phyloP scores from a whole-genome alignment of 2,888 invertebrate genomes.

The Aproaerema taeniolella region DNA sequence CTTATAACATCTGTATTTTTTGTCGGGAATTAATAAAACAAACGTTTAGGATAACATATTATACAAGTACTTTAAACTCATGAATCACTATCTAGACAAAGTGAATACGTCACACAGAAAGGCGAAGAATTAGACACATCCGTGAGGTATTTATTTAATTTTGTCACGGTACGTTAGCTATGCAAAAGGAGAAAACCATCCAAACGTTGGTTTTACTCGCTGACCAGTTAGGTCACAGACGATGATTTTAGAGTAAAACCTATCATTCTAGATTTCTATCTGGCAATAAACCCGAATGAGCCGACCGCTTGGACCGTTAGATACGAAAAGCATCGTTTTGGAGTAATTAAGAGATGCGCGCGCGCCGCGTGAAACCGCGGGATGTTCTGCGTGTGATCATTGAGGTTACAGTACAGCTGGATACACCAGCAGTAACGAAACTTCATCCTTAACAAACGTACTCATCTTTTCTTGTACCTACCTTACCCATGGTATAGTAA shows the following conservation, averaged over 20 bases:
- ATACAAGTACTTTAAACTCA: too few relatives aligned
- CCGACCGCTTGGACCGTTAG: slow-evolving; percentile 11
- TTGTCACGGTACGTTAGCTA: not conserved
- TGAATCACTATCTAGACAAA: too few relatives aligned
- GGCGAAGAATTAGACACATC: too few relatives aligned
- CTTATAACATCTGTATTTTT: too few relatives aligned
- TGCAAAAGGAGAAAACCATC: not conserved
- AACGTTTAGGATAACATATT: too few relatives aligned
- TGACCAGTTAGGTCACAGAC: not conserved
- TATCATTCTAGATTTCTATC: slow-evolving; percentile 13
- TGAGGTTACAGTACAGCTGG: slow-evolving; percentile 27
- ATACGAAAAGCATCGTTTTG: slow-evolving; percentile 11
- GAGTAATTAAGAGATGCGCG: slow-evolving; percentile 12
- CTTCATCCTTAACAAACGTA: too few relatives aligned
- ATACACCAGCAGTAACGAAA: too few relatives aligned
- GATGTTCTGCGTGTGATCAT: slow-evolving; percentile 34
- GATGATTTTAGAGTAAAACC: not conserved
- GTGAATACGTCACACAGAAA: too few relatives aligned
- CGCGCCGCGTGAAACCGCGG: slow-evolving; percentile 4
- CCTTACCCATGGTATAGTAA: too few relatives aligned
- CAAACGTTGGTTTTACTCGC: not conserved
- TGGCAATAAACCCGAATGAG: slow-evolving; percentile 3
- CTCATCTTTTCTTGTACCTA: too few relatives aligned
- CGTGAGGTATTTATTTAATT: too few relatives aligned
- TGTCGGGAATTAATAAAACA: too few relatives aligned